Percentiles rank a stretch among this genome's conserved stretches.
Evolutionary conservation across 1,140 invertebrate genomes (phyloP).

Genomic region (Batillaria attramentaria): DNA sequence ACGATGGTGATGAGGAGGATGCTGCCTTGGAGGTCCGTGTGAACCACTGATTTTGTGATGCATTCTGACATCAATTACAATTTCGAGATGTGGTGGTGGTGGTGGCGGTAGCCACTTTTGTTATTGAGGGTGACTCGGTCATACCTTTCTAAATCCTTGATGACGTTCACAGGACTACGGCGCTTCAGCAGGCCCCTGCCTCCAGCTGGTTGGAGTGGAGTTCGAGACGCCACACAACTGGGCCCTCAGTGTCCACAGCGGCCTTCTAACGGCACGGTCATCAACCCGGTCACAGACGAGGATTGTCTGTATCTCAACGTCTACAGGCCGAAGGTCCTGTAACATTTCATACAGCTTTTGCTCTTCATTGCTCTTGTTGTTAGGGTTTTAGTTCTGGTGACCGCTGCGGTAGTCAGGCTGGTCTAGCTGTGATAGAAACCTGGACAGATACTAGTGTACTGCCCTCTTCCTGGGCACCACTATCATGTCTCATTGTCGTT

Average conservation of each 20-base stretch:
- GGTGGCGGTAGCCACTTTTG: background rate
- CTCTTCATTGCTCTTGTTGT: too few relatives aligned
- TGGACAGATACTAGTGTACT: too few relatives aligned
- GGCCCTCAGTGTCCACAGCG: background rate
- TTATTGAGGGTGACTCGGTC: background rate
- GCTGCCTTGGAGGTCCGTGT: too few relatives aligned
- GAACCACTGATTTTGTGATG: background rate
- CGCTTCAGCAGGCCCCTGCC: background rate
- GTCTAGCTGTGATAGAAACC: too few relatives aligned
- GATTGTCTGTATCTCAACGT: slow-evolving; percentile 13
- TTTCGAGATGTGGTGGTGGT: background rate
- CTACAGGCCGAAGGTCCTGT: slow-evolving; percentile 12
- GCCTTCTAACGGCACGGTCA: background rate
- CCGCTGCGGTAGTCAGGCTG: too few relatives aligned
- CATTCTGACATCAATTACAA: background rate
- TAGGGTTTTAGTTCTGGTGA: too few relatives aligned
- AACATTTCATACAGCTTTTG: too few relatives aligned
- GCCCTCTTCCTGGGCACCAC: too few relatives aligned
- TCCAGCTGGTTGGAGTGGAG: background rate
- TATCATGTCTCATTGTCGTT: background rate
- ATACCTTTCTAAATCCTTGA: background rate
- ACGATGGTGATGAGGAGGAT: too few relatives aligned
- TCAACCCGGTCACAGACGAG: background rate
- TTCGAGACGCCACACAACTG: background rate
- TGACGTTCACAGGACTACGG: background rate